Percentiles rank a stretch among this genome's conserved stretches.
These are phyloP conservation scores for Arizona elegans DNA, from an alignment of 2,113 vertebrate species.

Conservation along the genomic window DNA sequence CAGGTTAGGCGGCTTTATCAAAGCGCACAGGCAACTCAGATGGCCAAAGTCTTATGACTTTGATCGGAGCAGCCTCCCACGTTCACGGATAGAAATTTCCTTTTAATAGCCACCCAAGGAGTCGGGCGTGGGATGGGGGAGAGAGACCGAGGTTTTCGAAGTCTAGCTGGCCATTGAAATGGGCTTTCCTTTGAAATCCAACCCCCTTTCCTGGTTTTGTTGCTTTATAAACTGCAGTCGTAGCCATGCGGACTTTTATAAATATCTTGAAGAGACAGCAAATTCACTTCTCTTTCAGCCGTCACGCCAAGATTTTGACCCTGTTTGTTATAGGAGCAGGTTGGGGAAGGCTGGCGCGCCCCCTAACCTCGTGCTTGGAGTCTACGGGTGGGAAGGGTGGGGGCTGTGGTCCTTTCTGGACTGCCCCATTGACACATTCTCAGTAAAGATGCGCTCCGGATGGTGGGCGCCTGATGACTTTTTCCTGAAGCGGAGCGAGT, in stretches of 20 bases:
- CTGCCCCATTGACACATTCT: neutral
- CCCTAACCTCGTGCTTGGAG: neutral
- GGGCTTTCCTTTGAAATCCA: neutral
- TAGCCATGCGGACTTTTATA: neutral
- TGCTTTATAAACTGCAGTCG: neutral
- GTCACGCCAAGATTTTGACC: neutral
- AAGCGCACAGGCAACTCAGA: neutral
- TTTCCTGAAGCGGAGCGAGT: neutral
- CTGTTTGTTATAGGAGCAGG: neutral
- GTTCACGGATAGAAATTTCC: neutral
- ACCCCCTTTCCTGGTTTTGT: neutral
- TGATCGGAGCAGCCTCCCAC: neutral
- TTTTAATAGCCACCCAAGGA: neutral
- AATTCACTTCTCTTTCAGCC: no score
- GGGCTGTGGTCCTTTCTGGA: neutral
- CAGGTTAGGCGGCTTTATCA: neutral
- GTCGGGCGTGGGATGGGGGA: neutral
- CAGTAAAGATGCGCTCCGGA: neutral
- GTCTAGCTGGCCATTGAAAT: neutral
- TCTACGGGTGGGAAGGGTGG: neutral
- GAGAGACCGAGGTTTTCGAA: neutral
- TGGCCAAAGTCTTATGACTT: no score
- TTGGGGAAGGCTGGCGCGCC: neutral
- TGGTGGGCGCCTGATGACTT: neutral
- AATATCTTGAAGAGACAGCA: neutral